phyloP scores from a whole-genome alignment of 2,113 vertebrate genomes.

The Cardinalis cardinalis region DNA sequence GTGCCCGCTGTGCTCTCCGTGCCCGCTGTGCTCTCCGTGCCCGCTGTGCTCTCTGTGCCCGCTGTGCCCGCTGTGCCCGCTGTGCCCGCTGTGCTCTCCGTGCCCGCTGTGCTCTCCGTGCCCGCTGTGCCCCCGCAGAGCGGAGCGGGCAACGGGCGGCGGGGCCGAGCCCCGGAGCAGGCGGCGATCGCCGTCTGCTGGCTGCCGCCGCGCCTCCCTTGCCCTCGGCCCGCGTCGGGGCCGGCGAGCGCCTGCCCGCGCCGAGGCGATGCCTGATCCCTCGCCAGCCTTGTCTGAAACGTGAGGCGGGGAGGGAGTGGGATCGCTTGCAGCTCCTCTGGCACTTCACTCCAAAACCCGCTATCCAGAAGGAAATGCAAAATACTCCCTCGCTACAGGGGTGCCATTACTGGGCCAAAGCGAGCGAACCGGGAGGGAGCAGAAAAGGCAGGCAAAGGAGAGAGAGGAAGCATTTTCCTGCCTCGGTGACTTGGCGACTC shows the following conservation, averaged over 20 bases:
- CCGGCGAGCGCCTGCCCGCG: not conserved
- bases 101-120: not conserved
- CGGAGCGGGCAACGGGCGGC: not conserved
- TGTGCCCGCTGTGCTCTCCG: not conserved
- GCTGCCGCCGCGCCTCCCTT: conserved; percentile 24
- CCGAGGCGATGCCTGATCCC: not conserved
- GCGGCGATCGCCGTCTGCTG: conserved; percentile 89
- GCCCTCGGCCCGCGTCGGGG: not conserved
- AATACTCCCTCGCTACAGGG: not conserved
- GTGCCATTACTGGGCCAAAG: not conserved
- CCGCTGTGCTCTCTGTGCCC: not conserved
- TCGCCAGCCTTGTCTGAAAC: not conserved
- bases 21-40: not conserved
- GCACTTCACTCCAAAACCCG: not conserved
- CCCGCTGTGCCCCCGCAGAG: not conserved
- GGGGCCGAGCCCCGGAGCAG: conserved; percentile 3
- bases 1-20: not conserved
- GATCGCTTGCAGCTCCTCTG: not conserved
- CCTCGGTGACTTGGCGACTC: not conserved
- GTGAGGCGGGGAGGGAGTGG: not conserved
- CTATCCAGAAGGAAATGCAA: not conserved
- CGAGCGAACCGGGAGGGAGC: not conserved
- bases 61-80: not conserved
- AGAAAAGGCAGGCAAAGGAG: not conserved
- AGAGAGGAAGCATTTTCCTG: not conserved